A percentile compares a stretch with the other conserved stretches of the same genome.
Conservation (phyloP, 2,113 vertebrate genomes). For the Macaca nemestrina region DNA sequence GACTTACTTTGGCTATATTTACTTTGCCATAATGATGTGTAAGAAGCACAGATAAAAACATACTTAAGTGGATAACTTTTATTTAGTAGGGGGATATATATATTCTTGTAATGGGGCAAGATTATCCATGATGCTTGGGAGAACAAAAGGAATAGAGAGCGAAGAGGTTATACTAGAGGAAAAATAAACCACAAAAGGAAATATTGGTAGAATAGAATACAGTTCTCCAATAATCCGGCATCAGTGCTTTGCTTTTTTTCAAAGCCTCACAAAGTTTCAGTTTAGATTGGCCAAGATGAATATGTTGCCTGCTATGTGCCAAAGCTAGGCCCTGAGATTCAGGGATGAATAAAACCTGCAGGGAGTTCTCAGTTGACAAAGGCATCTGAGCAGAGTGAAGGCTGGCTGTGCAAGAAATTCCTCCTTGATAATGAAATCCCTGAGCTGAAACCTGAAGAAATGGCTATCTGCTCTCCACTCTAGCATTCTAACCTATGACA, state of each 20-base stretch:
- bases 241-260: background rate
- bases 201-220: background rate
- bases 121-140: background rate
- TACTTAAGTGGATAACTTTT: background rate
- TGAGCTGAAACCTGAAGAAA: background rate
- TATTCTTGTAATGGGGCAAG: background rate
- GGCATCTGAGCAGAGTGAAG: background rate
- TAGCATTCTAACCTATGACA: background rate
- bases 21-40: background rate
- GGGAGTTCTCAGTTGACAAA: background rate
- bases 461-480: background rate
- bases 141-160: background rate
- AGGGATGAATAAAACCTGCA: background rate
- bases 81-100: background rate
- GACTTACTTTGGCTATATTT: background rate
- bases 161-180: background rate
- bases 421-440: background rate
- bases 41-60: background rate
- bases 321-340: background rate
- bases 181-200: background rate
- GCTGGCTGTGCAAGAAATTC: background rate
- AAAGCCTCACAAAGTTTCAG: background rate
- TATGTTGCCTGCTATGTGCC: background rate
- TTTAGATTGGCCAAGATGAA: background rate
- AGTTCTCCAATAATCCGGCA: background rate